Evolutionary conservation across 2,797 vertebrate species (phyloP), one percentile per base, ranked within the genome.

Genomic region (Coregonus ussuriensis): DNA sequence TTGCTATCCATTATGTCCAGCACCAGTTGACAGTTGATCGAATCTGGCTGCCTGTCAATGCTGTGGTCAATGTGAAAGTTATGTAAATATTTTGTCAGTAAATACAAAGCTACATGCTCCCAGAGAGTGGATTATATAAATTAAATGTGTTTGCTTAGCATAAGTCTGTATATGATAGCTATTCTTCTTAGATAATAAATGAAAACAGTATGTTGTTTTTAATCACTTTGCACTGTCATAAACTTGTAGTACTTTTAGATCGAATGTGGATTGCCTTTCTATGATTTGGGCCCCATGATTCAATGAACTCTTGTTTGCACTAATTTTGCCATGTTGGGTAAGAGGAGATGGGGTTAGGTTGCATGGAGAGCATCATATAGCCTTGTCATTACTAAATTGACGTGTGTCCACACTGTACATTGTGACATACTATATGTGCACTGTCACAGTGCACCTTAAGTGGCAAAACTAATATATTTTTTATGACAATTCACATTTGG

Each of bases 311-410:
- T 37, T 80, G 75, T 80, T 80, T 77, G 73, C 53, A 53, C 66
- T 53, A 66, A 76, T 83, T 75, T 86, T 82, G 84, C 81, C 72
- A 4, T 25, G 77, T 68, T 62, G 65, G 11, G 69, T 21, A 51
- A 72, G 81, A 71, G 71, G 78, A 4, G 71, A 62, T 47, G 41
- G 9, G 82, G 84, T 89, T 86, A 76, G 81, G 82, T 90, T 89
- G 90, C 88, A 89, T 84, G 87, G 86, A 72, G 85, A 86, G 85
- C 89, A 75, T 91, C 87, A 33, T 87, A 83, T 88, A 89, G 87
- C 88, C 65, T 80, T 86, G 83, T 86, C 89, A 87, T 90, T 87
- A 89, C 84, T 75, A 79, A 89, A 86, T 86, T 82, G 90, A 84
- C 87, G 86, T 81, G 83, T 86, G 89, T 87, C 88, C 80, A 82